Conservation (phyloP, 2,888 invertebrate genomes). For the Tetranychus piercei region DNA sequence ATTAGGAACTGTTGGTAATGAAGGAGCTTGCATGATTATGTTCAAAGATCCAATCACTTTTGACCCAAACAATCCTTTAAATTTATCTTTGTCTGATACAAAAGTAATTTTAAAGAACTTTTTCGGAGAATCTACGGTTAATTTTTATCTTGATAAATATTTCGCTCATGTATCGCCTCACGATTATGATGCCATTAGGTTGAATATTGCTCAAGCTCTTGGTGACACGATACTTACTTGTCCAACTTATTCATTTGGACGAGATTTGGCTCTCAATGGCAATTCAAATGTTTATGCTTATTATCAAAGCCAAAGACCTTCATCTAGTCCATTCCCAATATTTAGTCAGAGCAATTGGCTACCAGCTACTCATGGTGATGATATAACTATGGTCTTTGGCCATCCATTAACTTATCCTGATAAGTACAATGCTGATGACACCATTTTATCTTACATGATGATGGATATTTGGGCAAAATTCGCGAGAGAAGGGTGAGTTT, state of each 20-base stretch:
- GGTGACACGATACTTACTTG: neutral
- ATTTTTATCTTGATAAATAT: too few relatives aligned
- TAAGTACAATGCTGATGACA: neutral
- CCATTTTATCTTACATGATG: neutral
- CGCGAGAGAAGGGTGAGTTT: neutral
- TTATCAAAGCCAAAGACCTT: neutral
- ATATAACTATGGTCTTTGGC: neutral
- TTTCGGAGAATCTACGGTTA: too few relatives aligned
- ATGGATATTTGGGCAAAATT: neutral
- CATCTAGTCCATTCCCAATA: neutral
- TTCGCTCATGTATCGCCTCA: too few relatives aligned
- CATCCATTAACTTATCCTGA: neutral
- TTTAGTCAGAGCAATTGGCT: neutral
- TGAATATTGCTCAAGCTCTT: neutral
- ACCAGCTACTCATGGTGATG: neutral
- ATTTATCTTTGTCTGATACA: too few relatives aligned
- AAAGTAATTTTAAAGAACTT: too few relatives aligned
- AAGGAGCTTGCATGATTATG: neutral
- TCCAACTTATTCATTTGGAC: neutral
- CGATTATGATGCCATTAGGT: too few relatives aligned
- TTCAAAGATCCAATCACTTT: neutral
- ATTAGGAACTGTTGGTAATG: neutral
- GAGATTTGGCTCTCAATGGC: neutral
- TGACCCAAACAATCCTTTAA: neutral
- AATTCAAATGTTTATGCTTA: neutral